Conservation (phyloP, 2,888 invertebrate genomes). For the Xylocampa areola region DNA sequence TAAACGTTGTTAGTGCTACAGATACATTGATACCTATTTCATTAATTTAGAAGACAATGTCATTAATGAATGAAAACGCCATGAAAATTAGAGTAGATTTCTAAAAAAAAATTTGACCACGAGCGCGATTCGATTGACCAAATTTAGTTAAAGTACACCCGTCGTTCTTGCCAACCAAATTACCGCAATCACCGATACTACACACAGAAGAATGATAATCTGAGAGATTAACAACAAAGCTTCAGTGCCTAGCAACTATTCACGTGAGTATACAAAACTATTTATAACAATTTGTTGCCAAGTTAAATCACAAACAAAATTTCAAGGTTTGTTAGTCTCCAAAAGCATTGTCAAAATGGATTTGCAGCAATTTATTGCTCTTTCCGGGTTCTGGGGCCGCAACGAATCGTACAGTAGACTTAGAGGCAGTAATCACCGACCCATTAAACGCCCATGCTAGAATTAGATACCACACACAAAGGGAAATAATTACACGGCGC, state of each 20-base stretch:
- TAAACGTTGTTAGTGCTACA: constrained; percentile 57
- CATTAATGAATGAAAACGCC: constrained; percentile 49
- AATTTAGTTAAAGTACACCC: no score
- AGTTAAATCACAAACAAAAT: constrained; percentile 62
- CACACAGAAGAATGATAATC: no score
- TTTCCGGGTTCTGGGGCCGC: constrained; percentile 75
- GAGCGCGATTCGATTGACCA: no score
- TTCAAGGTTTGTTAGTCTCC: constrained; percentile 73
- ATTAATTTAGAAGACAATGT: constrained; percentile 53
- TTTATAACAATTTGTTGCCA: constrained; percentile 36
- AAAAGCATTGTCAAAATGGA: constrained; percentile 68
- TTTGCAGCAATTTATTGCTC: constrained; percentile 66
- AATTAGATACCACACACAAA: constrained; percentile 75
- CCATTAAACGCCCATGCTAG: constrained; percentile 81
- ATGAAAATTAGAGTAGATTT: no score
- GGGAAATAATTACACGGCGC: constrained; percentile 68
- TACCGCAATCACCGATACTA: no score
- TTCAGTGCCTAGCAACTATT: constrained; percentile 8
- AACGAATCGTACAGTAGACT: constrained; percentile 67
- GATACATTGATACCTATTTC: constrained; percentile 56
- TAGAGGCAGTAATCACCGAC: constrained; percentile 68
- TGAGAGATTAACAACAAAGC: no score
- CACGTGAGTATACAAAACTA: constrained; percentile 11
- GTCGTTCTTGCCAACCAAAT: no score
- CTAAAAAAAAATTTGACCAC: no score